Evolutionary conservation across 1,140 invertebrate species (phyloP).

Genomic region (Theocolax elegans): DNA sequence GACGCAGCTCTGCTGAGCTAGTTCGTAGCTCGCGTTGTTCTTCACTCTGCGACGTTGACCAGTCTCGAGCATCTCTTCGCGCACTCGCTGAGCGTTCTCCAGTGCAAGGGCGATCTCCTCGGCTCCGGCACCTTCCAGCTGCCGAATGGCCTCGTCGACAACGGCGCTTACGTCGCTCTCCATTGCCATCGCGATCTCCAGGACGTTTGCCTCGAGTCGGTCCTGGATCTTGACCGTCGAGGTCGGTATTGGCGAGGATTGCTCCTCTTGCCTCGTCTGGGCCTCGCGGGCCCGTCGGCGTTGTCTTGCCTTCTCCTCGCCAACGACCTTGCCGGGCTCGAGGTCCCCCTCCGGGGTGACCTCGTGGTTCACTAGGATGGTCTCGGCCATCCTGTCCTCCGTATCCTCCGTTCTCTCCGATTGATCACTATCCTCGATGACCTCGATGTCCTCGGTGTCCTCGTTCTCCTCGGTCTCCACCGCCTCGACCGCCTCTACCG

Average conservation of each 20-base stretch:
- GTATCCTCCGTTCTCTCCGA: slow-evolving; percentile 36
- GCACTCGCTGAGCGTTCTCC: slow-evolving; percentile 50
- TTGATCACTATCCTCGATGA: background rate
- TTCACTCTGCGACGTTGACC: slow-evolving; percentile 44
- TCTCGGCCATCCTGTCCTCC: slow-evolving; percentile 41
- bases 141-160: slow-evolving; percentile 56
- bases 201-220: slow-evolving; percentile 53
- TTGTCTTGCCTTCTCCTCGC: slow-evolving; percentile 1
- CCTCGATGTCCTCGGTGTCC: slow-evolving; percentile 43
- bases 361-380: slow-evolving; percentile 45
- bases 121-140: slow-evolving; percentile 47
- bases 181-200: slow-evolving; percentile 55
- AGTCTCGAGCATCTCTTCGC: background rate
- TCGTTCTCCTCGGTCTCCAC: background rate
- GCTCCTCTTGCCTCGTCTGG: slow-evolving; percentile 27
- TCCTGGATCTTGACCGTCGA: slow-evolving; percentile 64
- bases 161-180: slow-evolving; percentile 58
- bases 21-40: slow-evolving; percentile 65
- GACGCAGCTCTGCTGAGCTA: slow-evolving; percentile 62
- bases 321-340: slow-evolving; percentile 38
- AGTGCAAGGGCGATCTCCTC: slow-evolving; percentile 21
- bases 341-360: slow-evolving; percentile 52
- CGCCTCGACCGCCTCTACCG: background rate
- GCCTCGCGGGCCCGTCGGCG: slow-evolving; percentile 29
- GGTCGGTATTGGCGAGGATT: slow-evolving; percentile 38